These are phyloP conservation scores for Calycopis cecrops DNA, from an alignment of 1,140 invertebrate genomes.

Conservation along the genomic window DNA sequence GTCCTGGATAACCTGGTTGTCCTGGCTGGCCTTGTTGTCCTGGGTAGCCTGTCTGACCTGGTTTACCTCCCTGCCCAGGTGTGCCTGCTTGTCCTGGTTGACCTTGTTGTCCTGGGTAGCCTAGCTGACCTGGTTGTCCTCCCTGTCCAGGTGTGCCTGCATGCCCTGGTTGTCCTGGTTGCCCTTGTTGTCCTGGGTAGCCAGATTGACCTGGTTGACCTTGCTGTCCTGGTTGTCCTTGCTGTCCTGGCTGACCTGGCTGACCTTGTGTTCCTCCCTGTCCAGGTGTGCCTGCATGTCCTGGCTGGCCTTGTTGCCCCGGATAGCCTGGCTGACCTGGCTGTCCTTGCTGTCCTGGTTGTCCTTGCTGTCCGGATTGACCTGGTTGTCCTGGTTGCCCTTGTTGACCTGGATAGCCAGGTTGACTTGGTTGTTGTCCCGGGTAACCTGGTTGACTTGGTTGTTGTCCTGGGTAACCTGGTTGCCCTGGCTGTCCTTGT, in stretches of 20 bases:
- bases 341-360: constrained; percentile 22
- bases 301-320: constrained; percentile 26
- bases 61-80: neutral
- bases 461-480: constrained; percentile 21
- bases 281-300: constrained; percentile 25
- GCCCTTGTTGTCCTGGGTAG: constrained; percentile 22
- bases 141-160: constrained; percentile 23
- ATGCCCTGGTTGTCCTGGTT: constrained; percentile 22
- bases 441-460: constrained; percentile 23
- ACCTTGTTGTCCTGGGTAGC: constrained; percentile 16
- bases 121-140: constrained; percentile 24
- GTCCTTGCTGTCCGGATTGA: constrained; percentile 19
- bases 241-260: constrained; percentile 21
- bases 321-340: constrained; percentile 21
- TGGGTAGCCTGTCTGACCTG: constrained; percentile 14
- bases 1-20: constrained; percentile 26
- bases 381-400: constrained; percentile 25
- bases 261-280: constrained; percentile 20
- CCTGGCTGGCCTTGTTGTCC: constrained; percentile 23
- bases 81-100: constrained; percentile 20
- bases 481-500: constrained; percentile 24
- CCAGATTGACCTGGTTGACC: constrained; percentile 29
- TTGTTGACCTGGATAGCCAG: constrained; percentile 5
- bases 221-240: constrained; percentile 24
- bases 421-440: constrained; percentile 12